Conservation (phyloP, 1,140 invertebrate genomes). For the Gyrodactylus bullatarudis region DNA sequence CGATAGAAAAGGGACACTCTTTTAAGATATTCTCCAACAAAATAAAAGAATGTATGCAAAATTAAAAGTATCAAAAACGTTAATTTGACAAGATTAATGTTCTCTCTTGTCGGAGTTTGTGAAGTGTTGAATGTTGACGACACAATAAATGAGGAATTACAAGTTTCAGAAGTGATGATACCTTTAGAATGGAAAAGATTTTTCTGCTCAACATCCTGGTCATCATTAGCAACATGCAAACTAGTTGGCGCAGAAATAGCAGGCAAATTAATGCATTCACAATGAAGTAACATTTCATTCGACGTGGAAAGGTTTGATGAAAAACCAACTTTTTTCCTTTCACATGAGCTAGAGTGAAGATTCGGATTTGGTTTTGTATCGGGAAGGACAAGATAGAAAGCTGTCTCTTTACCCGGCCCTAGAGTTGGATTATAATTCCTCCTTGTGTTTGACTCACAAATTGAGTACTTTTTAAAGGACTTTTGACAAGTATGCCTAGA, state of each 20-base stretch:
- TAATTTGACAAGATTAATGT: neutral
- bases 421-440: neutral
- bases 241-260: neutral
- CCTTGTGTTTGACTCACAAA: too few relatives aligned
- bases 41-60: too few relatives aligned
- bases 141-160: neutral
- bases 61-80: neutral
- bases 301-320: neutral
- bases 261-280: neutral
- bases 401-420: neutral
- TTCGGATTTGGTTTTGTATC: neutral
- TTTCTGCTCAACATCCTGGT: too few relatives aligned
- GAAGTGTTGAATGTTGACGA: neutral
- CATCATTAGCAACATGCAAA: neutral
- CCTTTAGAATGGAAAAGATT: neutral
- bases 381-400: neutral
- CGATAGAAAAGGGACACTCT: too few relatives aligned
- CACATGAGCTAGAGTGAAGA: neutral
- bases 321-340: neutral
- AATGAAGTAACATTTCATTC: neutral
- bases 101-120: neutral
- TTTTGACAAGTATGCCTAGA: too few relatives aligned
- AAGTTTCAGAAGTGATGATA: neutral
- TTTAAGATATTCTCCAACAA: too few relatives aligned
- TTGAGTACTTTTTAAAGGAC: too few relatives aligned